Evolutionary conservation across 2,113 vertebrate genomes (phyloP), one percentile per base, ranked within the genome.

Genomic region (Chaetops frenatus): DNA sequence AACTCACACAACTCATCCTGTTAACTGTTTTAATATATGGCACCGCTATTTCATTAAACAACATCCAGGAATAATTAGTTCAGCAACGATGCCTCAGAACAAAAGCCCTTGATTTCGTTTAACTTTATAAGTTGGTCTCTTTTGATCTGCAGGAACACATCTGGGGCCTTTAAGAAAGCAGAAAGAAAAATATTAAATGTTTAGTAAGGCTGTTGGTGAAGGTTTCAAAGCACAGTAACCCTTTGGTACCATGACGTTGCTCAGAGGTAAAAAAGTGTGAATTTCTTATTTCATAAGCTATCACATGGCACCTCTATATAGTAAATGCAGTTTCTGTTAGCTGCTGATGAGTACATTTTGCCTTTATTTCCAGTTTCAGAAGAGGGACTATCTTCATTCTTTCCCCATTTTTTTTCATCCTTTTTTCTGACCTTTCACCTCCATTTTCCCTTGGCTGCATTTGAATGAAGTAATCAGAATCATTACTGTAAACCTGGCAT

Each of bases 111-210:
- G 97, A 98, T 98, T 98, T 97, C 93, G 95, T 98, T 98, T 95
- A 97, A 97, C 97, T 98, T 98, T 98, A 97, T 98, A 98, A 97
- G 97, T 98, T 97, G 96, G 93, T 95, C 94, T 97, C 97, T 98
- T 98, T 98, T 98, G 98, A 98, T 98, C 98, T 98, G 86, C 88
- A 96, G 94, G 96, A 97, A 96, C 98, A 98, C 98, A 98, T 98
- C 97, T 98, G 98, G 98, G 98, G 97, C 97, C 97, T 98, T 98
- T 97, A 97, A 97, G 97, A 98, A 98, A 97, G 97, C 96, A 98
- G 97, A 98, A 97, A 98, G 97, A 97, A 98, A 98, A 98, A 98
- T 97, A 98, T 97, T 96, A 97, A 96, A 96, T 57, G 65, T 97
- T 97, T 86, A 92, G 95, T 94, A 95, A 95, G 96, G 95, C 95